phyloP scores from a whole-genome alignment of 2,113 vertebrate genomes.

The Lepidothrix coronata region DNA sequence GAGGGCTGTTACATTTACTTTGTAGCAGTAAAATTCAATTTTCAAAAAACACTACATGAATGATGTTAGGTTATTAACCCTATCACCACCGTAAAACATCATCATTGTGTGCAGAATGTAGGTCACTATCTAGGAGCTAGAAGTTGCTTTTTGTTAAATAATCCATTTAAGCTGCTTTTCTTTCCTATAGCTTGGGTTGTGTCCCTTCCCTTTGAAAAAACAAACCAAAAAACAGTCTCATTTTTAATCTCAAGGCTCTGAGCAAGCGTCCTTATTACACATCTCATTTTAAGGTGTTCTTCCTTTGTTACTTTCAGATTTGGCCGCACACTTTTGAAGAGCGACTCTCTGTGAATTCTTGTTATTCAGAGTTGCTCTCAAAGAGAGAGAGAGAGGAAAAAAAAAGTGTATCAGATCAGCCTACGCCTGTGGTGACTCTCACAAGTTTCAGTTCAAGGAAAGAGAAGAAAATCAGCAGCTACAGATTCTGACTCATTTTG shows the following conservation, averaged over 20 bases:
- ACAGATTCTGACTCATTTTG: conserved; percentile 45
- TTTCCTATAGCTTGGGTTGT: conserved; percentile 51
- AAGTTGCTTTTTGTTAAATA: conserved; percentile 80
- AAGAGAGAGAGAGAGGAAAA: not conserved
- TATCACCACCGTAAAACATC: conserved; percentile 78
- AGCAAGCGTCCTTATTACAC: conserved; percentile 7
- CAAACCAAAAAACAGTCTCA: conserved; percentile 18
- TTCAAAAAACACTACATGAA: conserved; percentile 85
- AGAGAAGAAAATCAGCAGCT: conserved; percentile 27
- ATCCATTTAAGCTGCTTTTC: conserved; percentile 81
- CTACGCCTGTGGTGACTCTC: conserved; percentile 52
- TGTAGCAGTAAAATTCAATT: conserved; percentile 93
- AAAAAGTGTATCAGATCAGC: conserved; percentile 34
- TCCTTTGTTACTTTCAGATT: conserved; percentile 58
- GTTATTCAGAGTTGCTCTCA: conserved; percentile 40
- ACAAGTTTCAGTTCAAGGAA: conserved; percentile 60
- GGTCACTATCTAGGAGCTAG: conserved; percentile 77
- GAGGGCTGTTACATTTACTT: conserved; percentile 93
- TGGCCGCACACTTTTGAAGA: conserved; percentile 50
- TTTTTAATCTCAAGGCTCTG: conserved; percentile 47
- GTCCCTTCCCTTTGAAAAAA: conserved; percentile 48
- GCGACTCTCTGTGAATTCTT: conserved; percentile 42
- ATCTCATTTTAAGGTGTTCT: conserved; percentile 59
- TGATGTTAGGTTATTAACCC: conserved; percentile 85
- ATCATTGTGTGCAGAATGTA: conserved; percentile 78